Evolutionary conservation across 2,888 invertebrate species (phyloP).

Genomic region (Tholera decimalis): DNA sequence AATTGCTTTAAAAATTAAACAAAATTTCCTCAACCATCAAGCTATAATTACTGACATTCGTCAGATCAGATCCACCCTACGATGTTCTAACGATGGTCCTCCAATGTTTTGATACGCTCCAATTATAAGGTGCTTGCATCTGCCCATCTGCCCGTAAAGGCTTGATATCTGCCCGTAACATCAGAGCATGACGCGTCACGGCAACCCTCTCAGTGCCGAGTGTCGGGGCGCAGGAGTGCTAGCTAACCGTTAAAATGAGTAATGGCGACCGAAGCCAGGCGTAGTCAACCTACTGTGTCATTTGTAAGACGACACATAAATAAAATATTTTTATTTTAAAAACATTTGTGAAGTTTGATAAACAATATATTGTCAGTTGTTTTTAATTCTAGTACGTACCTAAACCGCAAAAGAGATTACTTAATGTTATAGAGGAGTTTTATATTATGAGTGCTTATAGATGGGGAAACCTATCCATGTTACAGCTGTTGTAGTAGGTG

Average conservation of each 20-base stretch:
- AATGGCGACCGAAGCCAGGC: constrained; percentile 78
- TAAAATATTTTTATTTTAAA: too few species aligned
- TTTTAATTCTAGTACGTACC: too few species aligned
- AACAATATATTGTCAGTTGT: too few species aligned
- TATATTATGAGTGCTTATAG: too few species aligned
- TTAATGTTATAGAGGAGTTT: too few species aligned
- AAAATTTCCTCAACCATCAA: constrained; percentile 49
- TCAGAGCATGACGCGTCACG: constrained; percentile 83
- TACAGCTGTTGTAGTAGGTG: too few species aligned
- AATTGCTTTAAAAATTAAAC: background rate
- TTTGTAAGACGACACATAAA: background rate
- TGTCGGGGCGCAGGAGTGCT: constrained; percentile 71
- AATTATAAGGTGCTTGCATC: constrained; percentile 86
- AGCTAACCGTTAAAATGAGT: constrained; percentile 89
- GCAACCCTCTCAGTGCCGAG: constrained; percentile 79
- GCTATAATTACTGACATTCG: constrained; percentile 57
- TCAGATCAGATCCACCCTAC: constrained; percentile 53
- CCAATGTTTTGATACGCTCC: constrained; percentile 90
- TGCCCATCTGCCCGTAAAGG: constrained; percentile 89
- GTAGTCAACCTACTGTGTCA: constrained; percentile 69
- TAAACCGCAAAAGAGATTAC: too few species aligned
- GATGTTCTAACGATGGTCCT: constrained; percentile 63
- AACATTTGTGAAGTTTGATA: too few species aligned
- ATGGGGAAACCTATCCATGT: too few species aligned
- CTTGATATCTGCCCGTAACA: constrained; percentile 84